Base-by-base conservation (phyloP, 2,797 vertebrate genomes). In the Champsocephalus esox region DNA sequence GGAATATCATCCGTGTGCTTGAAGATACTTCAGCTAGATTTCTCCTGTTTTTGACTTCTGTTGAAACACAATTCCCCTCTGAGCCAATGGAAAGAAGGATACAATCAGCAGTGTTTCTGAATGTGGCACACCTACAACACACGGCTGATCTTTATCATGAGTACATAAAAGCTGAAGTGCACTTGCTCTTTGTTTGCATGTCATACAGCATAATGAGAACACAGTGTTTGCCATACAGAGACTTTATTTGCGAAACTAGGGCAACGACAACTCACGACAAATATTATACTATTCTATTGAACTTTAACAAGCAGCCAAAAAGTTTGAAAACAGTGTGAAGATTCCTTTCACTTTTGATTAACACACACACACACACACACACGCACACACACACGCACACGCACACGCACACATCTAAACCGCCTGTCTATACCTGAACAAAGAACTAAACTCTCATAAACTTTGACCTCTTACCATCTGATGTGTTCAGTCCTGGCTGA, bases 91-190 rank as follows among this genome's bases (percentile, higher is more conserved):
- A 50, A 63, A 58, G 46, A 9, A 45, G 32, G 69, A 75, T 3
- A 70, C 75, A 79, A 70, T 86, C 66, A 67, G 58, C 13, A 21
- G 43, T 0, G 5, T 54, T 54, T 81, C 41, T 59, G 65, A 77
- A 79, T 17, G 51, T 50, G 86, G 41, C 75, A 70, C 84, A 79
- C 84, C 83, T 54, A 62, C 75, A 78, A 45, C 9, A 17, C 65
- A 84, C 74, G 84, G 54, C 64, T 34, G 45, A 81, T 75, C 79
- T 77, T 81, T 85, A 87, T 86, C 89, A 24, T 63, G 32, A 70
- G 54, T 0, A 43, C 70, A 80, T 41, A 65, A 56, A 41, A 66
- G 46, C 66, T 65, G 45, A 28, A 24, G 58, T 56, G 59, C 16
- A 41, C 50, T 58, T 55, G 63, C 21, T 66, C 41, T 75, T 77